These are phyloP conservation scores for Amphipoea lucens DNA, from an alignment of 2,888 invertebrate species.

Conservation along the genomic window DNA sequence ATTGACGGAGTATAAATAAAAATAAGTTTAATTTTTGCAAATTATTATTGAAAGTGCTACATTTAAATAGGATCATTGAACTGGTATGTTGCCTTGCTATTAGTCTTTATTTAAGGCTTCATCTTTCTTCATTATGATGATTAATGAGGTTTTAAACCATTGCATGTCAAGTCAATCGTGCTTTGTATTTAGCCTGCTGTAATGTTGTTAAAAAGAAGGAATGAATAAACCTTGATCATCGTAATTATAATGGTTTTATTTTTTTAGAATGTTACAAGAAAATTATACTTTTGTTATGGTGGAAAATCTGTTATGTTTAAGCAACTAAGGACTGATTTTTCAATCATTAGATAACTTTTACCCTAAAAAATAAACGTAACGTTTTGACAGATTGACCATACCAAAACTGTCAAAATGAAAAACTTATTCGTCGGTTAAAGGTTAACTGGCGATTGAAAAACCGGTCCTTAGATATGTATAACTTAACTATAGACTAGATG, in stretches of 20 bases:
- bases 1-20: slow-evolving; percentile 40
- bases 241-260: neutral
- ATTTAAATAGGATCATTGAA: slow-evolving; percentile 31
- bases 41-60: slow-evolving; percentile 21
- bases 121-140: slow-evolving; percentile 17
- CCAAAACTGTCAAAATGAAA: neutral
- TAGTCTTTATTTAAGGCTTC: slow-evolving; percentile 2
- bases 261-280: no score
- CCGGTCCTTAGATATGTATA: neutral
- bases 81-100: neutral
- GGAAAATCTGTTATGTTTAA: neutral
- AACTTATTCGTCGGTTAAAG: neutral
- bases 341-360: neutral
- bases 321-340: neutral
- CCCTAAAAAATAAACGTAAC: neutral
- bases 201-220: neutral
- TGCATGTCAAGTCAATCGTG: neutral
- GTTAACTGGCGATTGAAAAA: neutral
- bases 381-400: neutral
- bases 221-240: neutral
- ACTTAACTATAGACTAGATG: neutral
- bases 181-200: neutral
- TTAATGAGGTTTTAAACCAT: slow-evolving; percentile 26
- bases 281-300: neutral
- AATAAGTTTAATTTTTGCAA: slow-evolving; percentile 34